Conservation (phyloP, 1,140 invertebrate species). For the Phenacoccus solenopsis region DNA sequence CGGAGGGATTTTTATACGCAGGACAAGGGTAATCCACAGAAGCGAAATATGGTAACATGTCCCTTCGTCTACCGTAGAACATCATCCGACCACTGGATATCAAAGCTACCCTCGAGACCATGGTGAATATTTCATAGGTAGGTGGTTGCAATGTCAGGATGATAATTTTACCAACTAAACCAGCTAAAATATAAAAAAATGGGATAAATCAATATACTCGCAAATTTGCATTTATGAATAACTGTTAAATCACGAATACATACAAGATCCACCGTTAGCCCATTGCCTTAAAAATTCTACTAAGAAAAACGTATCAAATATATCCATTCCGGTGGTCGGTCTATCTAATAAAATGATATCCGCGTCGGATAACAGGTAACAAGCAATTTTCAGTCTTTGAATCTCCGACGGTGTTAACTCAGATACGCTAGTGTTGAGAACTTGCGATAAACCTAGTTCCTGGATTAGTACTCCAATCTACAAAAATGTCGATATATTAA, state of each 20-base stretch:
- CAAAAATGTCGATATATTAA: slow-evolving; percentile 27
- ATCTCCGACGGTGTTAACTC: slow-evolving; percentile 74
- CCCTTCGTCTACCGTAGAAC: slow-evolving; percentile 74
- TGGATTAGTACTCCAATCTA: slow-evolving; percentile 75
- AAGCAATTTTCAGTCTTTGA: slow-evolving; percentile 70
- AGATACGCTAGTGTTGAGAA: slow-evolving; percentile 60
- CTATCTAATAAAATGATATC: slow-evolving; percentile 77
- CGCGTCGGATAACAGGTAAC: slow-evolving; percentile 68
- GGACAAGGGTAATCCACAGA: slow-evolving; percentile 90
- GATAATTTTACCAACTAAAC: slow-evolving; percentile 50
- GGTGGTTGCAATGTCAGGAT: slow-evolving; percentile 86
- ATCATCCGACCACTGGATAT: slow-evolving; percentile 79
- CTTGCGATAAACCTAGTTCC: slow-evolving; percentile 76
- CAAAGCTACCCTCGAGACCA: slow-evolving; percentile 74
- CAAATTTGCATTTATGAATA: no score
- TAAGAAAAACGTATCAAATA: slow-evolving; percentile 90
- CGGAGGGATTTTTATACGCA: slow-evolving; percentile 88
- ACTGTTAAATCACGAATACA: slow-evolving; percentile 23
- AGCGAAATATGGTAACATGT: slow-evolving; percentile 86
- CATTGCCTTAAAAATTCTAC: slow-evolving; percentile 88
- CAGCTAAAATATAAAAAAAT: slow-evolving; percentile 25
- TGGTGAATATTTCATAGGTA: slow-evolving; percentile 89
- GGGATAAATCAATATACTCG: neutral
- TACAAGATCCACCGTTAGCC: slow-evolving; percentile 62
- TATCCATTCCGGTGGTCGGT: slow-evolving; percentile 84